These are phyloP conservation scores for Saxidomus purpurata DNA, from an alignment of 1,140 invertebrate species.

Conservation along the genomic window DNA sequence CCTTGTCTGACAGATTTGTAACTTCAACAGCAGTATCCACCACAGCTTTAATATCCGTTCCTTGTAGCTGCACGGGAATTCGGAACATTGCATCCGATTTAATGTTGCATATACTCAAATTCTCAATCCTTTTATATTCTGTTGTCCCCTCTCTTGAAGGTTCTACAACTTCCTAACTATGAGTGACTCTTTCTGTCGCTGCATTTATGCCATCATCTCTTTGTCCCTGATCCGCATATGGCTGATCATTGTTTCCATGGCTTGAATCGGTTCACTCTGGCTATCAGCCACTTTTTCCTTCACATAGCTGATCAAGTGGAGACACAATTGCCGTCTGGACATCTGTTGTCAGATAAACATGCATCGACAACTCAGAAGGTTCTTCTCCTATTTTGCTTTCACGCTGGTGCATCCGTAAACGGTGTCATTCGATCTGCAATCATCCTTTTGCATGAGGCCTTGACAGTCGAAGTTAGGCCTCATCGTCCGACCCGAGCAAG, in stretches of 20 bases:
- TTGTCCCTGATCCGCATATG: neutral
- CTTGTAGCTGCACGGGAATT: neutral
- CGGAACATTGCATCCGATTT: slow-evolving; percentile 11
- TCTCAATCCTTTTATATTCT: no score
- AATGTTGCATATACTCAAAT: neutral
- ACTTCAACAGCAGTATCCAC: slow-evolving; percentile 27
- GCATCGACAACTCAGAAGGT: no score
- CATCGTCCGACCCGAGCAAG: slow-evolving; percentile 23
- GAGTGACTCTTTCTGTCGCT: no score
- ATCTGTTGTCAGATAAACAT: no score
- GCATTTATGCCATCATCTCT: neutral
- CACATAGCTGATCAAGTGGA: neutral
- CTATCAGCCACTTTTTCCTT: neutral
- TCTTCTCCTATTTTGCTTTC: no score
- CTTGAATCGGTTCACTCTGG: neutral
- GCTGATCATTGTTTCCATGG: neutral
- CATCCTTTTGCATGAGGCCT: neutral
- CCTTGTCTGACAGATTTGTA: neutral
- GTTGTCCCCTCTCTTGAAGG: no score
- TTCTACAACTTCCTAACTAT: no score
- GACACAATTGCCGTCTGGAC: no score
- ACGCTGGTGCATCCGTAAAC: no score
- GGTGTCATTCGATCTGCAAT: no score
- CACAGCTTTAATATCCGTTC: neutral
- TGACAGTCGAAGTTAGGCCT: slow-evolving; percentile 20